Conservation (phyloP, 2,113 vertebrate genomes). For the Corythaeola cristata region DNA sequence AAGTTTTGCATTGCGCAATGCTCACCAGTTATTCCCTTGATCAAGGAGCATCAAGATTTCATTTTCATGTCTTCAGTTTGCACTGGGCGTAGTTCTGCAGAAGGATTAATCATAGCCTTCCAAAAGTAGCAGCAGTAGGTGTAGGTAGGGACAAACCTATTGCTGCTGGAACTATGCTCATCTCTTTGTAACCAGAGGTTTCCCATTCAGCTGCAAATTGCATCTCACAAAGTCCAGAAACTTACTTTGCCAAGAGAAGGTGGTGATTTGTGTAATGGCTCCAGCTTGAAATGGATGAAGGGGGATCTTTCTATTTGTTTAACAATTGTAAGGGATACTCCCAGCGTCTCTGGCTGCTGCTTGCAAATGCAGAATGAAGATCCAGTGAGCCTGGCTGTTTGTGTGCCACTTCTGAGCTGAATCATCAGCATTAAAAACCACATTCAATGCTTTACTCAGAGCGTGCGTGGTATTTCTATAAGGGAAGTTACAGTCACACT, state of each 20-base stretch:
- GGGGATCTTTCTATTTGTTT: neutral
- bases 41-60: neutral
- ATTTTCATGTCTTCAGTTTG: neutral
- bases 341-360: neutral
- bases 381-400: neutral
- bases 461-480: constrained; percentile 44
- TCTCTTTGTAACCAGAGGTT: neutral
- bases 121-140: neutral
- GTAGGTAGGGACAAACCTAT: neutral
- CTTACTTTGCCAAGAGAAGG: neutral
- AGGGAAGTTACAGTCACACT: constrained; percentile 62
- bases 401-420: constrained; percentile 51
- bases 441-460: constrained; percentile 44
- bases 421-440: constrained; percentile 54
- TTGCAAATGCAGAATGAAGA: neutral
- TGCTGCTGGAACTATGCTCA: neutral
- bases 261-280: neutral
- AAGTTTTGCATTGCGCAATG: neutral
- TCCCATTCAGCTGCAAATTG: neutral
- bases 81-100: neutral
- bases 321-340: neutral
- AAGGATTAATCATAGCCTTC: neutral
- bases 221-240: neutral
- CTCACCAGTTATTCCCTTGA: neutral
- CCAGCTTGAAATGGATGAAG: neutral